Percentiles rank a stretch among this genome's conserved stretches.
Evolutionary conservation across 2,797 vertebrate genomes (phyloP).

Genomic region (Mastacembelus armatus): DNA sequence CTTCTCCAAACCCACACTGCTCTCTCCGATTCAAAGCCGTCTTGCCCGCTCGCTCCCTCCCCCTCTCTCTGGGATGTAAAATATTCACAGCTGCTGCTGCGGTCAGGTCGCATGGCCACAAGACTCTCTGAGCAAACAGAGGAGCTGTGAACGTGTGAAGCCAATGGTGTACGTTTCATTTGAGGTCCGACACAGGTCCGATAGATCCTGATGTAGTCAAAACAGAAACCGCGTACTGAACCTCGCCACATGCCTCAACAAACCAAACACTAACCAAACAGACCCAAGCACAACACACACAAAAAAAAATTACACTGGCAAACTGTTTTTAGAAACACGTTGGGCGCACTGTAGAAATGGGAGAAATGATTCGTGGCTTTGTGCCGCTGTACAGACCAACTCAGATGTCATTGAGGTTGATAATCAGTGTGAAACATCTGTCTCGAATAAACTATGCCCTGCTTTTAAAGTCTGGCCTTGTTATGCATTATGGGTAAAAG

Average conservation of each 20-base stretch:
- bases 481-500: conserved; percentile 68
- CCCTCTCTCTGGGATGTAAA: conserved; percentile 77
- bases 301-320: conserved; percentile 64
- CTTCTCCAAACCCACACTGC: conserved; percentile 61
- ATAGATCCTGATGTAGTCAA: conserved; percentile 79
- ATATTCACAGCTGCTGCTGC: conserved; percentile 87
- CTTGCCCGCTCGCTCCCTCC: conserved; percentile 30
- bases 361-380: conserved; percentile 62
- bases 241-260: conserved; percentile 78
- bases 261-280: conserved; percentile 80
- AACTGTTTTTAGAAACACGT: conserved; percentile 68
- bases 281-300: conserved; percentile 68
- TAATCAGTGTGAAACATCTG: conserved; percentile 77
- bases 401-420: conserved; percentile 67
- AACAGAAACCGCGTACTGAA: conserved; percentile 81
- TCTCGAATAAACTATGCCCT: conserved; percentile 70
- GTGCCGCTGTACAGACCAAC: conserved; percentile 52
- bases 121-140: conserved; percentile 83
- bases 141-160: conserved; percentile 85
- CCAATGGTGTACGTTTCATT: conserved; percentile 83
- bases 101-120: conserved; percentile 83
- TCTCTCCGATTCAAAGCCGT: conserved; percentile 51
- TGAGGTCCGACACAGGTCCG: conserved; percentile 81
- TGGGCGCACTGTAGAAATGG: conserved; percentile 51
- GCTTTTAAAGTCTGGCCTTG: conserved; percentile 67